Percentiles rank a stretch among this genome's conserved stretches.
These are phyloP conservation scores for Sebastes nivosus DNA, from an alignment of 2,797 vertebrate species.

Conservation along the genomic window DNA sequence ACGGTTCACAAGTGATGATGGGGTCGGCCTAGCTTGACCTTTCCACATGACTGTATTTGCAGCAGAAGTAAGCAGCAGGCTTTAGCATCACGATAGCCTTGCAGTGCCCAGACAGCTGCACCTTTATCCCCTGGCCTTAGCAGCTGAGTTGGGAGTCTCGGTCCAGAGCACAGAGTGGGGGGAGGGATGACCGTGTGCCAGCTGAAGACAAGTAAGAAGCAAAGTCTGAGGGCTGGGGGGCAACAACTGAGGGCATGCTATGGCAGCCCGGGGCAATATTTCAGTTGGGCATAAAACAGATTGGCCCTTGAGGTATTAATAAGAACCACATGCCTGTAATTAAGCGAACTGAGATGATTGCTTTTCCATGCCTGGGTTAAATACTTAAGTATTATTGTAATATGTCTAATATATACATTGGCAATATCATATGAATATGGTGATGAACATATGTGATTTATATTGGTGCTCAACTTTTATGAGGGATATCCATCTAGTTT, in stretches of 20 bases:
- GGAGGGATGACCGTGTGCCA: slow-evolving; percentile 11
- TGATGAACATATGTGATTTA: background rate
- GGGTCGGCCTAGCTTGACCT: slow-evolving; percentile 72
- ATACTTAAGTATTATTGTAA: background rate
- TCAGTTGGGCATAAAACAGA: slow-evolving; percentile 24
- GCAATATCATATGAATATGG: background rate
- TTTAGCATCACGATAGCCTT: slow-evolving; percentile 69
- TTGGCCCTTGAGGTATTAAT: slow-evolving; percentile 21
- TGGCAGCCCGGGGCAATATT: slow-evolving; percentile 3
- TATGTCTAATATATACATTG: background rate
- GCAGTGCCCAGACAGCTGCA: slow-evolving; percentile 77
- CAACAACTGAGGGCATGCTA: background rate
- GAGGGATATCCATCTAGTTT: background rate
- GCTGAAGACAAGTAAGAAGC: slow-evolving; percentile 16
- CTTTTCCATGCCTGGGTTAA: slow-evolving; percentile 8
- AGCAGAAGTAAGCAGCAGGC: slow-evolving; percentile 65
- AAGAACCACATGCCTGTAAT: slow-evolving; percentile 28
- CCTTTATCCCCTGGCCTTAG: slow-evolving; percentile 69
- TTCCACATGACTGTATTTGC: slow-evolving; percentile 68
- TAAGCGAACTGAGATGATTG: slow-evolving; percentile 13
- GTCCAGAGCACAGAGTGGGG: slow-evolving; percentile 8
- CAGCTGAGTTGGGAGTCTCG: slow-evolving; percentile 61
- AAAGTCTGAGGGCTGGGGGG: background rate
- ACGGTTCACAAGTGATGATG: slow-evolving; percentile 55
- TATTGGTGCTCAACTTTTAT: background rate